A percentile compares a stretch with the other conserved stretches of the same genome.
phyloP scores from a whole-genome alignment of 92 coral and sea anemone species.

The Parazoanthus swiftii region DNA sequence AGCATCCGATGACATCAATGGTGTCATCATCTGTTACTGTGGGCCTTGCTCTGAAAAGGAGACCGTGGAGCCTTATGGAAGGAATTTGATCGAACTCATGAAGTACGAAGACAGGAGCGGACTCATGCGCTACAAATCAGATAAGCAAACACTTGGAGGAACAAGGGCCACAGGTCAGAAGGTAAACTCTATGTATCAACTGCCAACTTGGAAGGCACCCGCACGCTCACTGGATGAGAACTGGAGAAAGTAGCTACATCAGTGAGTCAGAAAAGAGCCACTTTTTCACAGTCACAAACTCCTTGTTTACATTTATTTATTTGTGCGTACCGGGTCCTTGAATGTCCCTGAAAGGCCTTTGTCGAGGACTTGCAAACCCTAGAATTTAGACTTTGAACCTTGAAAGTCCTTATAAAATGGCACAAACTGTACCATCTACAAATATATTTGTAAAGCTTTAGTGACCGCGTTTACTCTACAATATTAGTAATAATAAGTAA shows the following conservation, averaged over 20 bases:
- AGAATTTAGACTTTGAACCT: no score
- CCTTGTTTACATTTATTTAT: no score
- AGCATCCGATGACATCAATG: background rate
- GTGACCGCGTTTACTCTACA: no score
- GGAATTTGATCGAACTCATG: background rate
- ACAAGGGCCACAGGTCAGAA: conserved; percentile 7
- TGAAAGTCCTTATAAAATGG: no score
- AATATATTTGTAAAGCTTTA: no score
- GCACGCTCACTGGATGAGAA: background rate
- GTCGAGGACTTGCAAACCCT: no score
- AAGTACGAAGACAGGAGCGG: background rate
- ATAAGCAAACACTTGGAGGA: background rate
- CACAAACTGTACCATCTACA: no score
- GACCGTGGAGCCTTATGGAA: background rate
- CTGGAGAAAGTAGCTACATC: background rate
- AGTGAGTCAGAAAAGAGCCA: background rate
- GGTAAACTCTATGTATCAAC: background rate
- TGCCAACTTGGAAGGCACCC: background rate
- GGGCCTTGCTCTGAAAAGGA: conserved; percentile 1
- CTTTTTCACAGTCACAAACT: no score
- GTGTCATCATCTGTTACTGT: conserved; percentile 9
- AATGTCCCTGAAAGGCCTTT: no score
- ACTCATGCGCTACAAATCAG: background rate
- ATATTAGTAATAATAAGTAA: no score
- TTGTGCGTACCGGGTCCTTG: no score